phyloP scores from a whole-genome alignment of 2,888 invertebrate species.

The Uropetala carovei region DNA sequence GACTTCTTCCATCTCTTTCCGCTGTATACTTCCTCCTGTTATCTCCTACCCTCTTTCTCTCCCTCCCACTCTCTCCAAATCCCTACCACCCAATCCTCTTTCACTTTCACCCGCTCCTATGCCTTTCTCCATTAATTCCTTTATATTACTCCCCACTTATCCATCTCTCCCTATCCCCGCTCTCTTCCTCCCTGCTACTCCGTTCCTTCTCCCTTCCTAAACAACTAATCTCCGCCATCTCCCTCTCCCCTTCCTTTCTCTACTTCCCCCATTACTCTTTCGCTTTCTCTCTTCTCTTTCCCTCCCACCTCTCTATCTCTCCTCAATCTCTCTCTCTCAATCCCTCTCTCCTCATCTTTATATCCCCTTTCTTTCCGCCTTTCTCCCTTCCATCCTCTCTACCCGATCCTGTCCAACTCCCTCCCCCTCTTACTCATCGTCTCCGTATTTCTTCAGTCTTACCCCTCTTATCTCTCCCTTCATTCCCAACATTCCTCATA shows the following conservation, averaged over 20 bases:
- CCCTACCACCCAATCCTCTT: neutral
- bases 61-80: neutral
- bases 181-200: neutral
- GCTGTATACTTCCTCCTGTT: neutral
- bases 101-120: neutral
- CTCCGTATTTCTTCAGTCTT: neutral
- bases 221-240: neutral
- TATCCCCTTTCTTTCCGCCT: too few relatives aligned
- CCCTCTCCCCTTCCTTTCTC: neutral
- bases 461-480: neutral
- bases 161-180: neutral
- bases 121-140: too few relatives aligned
- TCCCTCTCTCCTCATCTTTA: too few relatives aligned
- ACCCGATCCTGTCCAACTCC: neutral
- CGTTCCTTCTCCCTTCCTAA: neutral
- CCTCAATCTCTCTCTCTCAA: too few relatives aligned
- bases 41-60: neutral
- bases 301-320: too few relatives aligned
- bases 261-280: neutral
- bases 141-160: too few relatives aligned
- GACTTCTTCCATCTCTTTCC: too few relatives aligned
- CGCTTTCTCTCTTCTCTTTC: too few relatives aligned
- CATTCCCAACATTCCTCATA: neutral
- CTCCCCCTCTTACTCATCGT: neutral
- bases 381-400: neutral